A percentile compares a stretch with the other conserved stretches of the same genome.
Conservation (phyloP, 2,797 vertebrate species). For the Myiotriccus ornatus region DNA sequence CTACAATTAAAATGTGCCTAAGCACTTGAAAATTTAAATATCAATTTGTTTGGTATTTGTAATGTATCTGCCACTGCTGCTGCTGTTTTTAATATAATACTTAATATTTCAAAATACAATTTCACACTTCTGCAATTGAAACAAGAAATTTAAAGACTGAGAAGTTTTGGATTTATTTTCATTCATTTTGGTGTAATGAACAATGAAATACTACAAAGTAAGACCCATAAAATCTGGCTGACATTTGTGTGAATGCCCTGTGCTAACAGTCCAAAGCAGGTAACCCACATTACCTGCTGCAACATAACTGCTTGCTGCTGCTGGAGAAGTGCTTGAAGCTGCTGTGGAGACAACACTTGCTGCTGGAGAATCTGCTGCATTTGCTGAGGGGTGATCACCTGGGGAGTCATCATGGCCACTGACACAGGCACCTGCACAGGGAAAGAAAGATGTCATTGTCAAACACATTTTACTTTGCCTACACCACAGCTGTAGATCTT, state of each 20-base stretch:
- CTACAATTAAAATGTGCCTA: constrained; percentile 66
- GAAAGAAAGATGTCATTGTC: constrained; percentile 41
- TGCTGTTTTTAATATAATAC: constrained; percentile 17
- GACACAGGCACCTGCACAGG: constrained; percentile 93
- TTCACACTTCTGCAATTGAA: background rate
- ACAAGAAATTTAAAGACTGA: background rate
- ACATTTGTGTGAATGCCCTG: background rate
- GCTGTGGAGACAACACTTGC: constrained; percentile 98
- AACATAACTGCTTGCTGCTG: constrained; percentile 99
- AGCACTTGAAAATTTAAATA: constrained; percentile 66
- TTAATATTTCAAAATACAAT: background rate
- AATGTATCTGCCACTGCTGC: constrained; percentile 20
- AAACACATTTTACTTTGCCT: background rate
- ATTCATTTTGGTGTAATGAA: background rate
- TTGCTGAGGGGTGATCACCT: constrained; percentile 99
- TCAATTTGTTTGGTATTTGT: constrained; percentile 46
- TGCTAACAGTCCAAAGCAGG: constrained; percentile 68
- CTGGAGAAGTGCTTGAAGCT: constrained; percentile 97
- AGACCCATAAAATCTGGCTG: background rate
- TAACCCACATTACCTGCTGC: constrained; percentile 92
- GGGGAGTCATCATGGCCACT: constrained; percentile 99
- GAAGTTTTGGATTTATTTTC: constrained; percentile 20
- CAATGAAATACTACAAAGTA: background rate
- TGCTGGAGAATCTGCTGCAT: constrained; percentile 99
- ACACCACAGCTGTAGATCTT: background rate